Evolutionary conservation across 2,113 vertebrate species (phyloP), one percentile per base, ranked within the genome.

Genomic region (Numida meleagris): DNA sequence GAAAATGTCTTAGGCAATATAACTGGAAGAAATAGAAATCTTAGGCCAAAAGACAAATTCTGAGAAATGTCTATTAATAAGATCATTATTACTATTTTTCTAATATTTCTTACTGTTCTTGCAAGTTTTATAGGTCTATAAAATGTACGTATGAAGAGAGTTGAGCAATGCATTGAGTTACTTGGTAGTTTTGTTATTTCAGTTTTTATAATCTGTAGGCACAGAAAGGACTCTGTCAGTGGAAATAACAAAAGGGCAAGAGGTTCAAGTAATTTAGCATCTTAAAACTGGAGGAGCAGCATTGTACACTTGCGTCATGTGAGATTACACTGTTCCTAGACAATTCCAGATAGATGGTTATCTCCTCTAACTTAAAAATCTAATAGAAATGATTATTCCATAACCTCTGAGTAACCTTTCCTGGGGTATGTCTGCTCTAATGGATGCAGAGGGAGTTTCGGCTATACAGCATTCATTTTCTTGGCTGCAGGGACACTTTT

Each of bases 401-500:
- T 55, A 58, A 82, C 74, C 43, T 90, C 70, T 0, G 5, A 58
- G 77, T 59, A 74, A 75, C 74, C 61, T 89, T 94, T 93, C 38
- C 42, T 36, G 61, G 61, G 51, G 7, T 38, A 31, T 33, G 19
- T 34, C 81, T 76, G 18, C 46, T 81, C 21, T 45, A 81, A 11
- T 6, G 11, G 27, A 34, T 62, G 34, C 34, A 59, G 7, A 83
- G 34, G 40, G n/a, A 3, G 8, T 62, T 75, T 12, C 34, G 45
- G 16, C 19, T 73, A 16, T 5, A 48, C 16, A n/a, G 25, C 15
- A 14, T 0, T 1, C 0, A 0, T 71, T 76, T 82, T 33, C 18
- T 66, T 40, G 0, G 0, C 42, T 50, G 8, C n/a, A 57, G 61
- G 20, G 29, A 8, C 8, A 4, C 29, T 12, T n/a, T 9, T 62